These are phyloP conservation scores for Phataginus tricuspis DNA, from an alignment of 2,797 vertebrate species.

Conservation along the genomic window DNA sequence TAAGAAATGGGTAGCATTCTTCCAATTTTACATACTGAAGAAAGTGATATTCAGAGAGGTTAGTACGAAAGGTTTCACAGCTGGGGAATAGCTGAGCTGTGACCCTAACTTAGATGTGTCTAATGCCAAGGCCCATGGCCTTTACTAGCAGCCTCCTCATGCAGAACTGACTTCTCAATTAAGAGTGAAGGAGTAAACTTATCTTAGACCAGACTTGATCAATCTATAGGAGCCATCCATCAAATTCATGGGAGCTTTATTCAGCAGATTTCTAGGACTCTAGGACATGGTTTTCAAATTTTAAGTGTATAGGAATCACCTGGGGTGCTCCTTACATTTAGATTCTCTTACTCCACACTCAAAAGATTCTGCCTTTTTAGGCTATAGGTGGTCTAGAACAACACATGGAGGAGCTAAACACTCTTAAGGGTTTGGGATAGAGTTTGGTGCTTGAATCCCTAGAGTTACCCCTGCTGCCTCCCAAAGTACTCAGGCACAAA, in stretches of 20 bases:
- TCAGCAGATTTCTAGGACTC: background rate
- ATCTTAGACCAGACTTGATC: background rate
- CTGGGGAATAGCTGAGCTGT: background rate
- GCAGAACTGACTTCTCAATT: background rate
- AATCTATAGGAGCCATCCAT: background rate
- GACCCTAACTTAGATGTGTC: background rate
- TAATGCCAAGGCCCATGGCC: background rate
- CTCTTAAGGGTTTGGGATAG: background rate
- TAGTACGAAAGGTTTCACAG: background rate
- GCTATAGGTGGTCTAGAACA: background rate
- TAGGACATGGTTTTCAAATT: background rate
- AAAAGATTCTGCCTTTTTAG: background rate
- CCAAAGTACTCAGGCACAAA: background rate
- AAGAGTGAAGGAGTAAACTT: background rate
- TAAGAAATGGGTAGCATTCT: background rate
- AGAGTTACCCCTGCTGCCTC: background rate
- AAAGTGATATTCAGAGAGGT: background rate
- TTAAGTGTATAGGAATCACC: background rate
- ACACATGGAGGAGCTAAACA: background rate
- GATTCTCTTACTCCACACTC: background rate
- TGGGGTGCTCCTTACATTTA: background rate
- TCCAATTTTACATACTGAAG: background rate
- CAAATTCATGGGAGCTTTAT: background rate
- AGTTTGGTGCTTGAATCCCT: background rate
- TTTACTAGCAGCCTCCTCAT: background rate